phyloP scores from a whole-genome alignment of 2,797 vertebrate genomes.

The Artibeus lituratus region DNA sequence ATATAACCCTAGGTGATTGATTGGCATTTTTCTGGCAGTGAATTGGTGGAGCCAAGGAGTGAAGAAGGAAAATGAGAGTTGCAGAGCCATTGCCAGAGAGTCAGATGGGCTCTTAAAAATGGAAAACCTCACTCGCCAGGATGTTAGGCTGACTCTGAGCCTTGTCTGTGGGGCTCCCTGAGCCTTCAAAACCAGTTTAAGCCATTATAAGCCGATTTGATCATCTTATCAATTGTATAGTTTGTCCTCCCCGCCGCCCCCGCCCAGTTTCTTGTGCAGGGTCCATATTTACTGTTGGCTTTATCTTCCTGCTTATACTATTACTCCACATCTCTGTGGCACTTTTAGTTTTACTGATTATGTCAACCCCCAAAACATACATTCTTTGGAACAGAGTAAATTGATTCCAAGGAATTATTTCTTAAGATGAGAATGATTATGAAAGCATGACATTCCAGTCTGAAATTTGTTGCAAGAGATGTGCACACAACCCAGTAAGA shows the following conservation, averaged over 20 bases:
- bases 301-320: not conserved
- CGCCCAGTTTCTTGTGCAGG: not conserved
- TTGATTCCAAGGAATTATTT: not conserved
- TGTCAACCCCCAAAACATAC: not conserved
- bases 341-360: not conserved
- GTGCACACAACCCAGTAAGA: not conserved
- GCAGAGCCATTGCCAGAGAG: not conserved
- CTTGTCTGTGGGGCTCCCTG: not conserved
- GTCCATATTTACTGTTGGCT: not conserved
- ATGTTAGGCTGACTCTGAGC: not conserved
- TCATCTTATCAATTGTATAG: not conserved
- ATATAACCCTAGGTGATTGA: not conserved
- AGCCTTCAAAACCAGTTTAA: not conserved
- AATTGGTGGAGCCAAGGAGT: not conserved
- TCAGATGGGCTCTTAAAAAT: not conserved
- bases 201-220: not conserved
- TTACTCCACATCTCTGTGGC: not conserved
- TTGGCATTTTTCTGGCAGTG: not conserved
- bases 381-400: not conserved
- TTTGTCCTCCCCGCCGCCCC: not conserved
- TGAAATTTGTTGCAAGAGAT: conserved; percentile 29
- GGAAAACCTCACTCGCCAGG: not conserved
- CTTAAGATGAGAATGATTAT: not conserved
- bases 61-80: not conserved
- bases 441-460: not conserved